These are phyloP conservation scores for Turnix velox DNA, from an alignment of 2,113 vertebrate species.

Conservation along the genomic window DNA sequence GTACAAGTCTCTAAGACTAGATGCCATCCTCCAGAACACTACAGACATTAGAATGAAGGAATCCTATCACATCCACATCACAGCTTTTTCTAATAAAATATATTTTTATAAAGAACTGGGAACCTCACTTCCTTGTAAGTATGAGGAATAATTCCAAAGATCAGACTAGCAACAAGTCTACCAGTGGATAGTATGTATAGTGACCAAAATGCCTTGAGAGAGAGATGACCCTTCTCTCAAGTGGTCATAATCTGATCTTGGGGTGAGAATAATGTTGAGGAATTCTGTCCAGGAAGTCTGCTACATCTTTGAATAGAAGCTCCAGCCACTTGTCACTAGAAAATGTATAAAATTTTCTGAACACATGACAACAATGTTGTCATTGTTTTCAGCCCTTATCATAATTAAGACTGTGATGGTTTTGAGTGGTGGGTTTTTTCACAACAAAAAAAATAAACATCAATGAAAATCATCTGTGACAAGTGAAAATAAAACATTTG, in stretches of 20 bases:
- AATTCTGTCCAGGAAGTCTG: background rate
- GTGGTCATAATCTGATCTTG: fast-evolving
- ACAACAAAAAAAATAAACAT: background rate
- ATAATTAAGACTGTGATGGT: background rate
- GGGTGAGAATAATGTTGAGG: background rate
- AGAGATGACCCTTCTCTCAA: background rate
- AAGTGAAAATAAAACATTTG: background rate
- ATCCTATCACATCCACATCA: background rate
- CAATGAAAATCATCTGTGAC: background rate
- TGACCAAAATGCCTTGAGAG: background rate
- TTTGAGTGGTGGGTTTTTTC: background rate
- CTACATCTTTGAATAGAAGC: background rate
- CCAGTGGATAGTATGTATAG: background rate
- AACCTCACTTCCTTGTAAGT: fast-evolving
- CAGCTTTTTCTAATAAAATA: background rate
- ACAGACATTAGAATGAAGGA: background rate
- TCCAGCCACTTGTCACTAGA: background rate
- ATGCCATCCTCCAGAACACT: background rate
- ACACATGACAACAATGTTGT: background rate
- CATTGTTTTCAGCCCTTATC: background rate
- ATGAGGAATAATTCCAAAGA: background rate
- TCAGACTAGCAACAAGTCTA: background rate
- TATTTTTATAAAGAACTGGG: background rate
- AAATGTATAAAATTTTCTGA: background rate
- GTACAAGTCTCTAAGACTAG: background rate